Percentiles rank a stretch among this genome's conserved stretches.
These are phyloP conservation scores for Amphiprion clarkii DNA, from an alignment of 2,797 vertebrate genomes.

Conservation along the genomic window DNA sequence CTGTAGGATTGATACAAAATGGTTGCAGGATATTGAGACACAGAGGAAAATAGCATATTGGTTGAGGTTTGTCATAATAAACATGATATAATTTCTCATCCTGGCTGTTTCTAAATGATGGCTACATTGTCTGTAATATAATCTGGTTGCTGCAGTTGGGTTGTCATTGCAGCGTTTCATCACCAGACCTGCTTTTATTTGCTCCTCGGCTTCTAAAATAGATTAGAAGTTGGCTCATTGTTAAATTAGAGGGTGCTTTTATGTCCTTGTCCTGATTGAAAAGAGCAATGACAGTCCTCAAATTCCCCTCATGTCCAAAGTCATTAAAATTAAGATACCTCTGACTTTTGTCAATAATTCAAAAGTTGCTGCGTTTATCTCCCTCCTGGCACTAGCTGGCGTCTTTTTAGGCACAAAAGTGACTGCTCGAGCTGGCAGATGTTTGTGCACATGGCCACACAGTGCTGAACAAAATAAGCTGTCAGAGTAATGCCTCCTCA, in stretches of 20 bases:
- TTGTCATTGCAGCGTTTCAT: constrained; percentile 21
- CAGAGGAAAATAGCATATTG: neutral
- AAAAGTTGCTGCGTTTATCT: constrained; percentile 64
- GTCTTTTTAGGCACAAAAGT: constrained; percentile 68
- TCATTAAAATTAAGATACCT: constrained; percentile 76
- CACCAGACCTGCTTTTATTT: constrained; percentile 14
- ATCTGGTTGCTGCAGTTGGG: constrained; percentile 13
- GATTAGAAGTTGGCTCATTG: constrained; percentile 39
- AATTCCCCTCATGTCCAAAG: constrained; percentile 61
- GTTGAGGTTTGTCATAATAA: neutral
- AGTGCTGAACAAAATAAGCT: constrained; percentile 69
- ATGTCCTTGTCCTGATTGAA: constrained; percentile 58
- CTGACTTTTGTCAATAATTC: constrained; percentile 77
- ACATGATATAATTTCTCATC: constrained; percentile 15
- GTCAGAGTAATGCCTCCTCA: constrained; percentile 56
- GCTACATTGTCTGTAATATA: neutral
- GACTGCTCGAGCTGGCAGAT: constrained; percentile 74
- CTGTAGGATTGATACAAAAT: constrained; percentile 13
- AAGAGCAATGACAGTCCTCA: constrained; percentile 57
- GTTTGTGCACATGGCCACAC: constrained; percentile 75
- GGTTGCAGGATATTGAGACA: neutral
- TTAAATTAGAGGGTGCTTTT: constrained; percentile 50
- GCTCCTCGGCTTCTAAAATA: constrained; percentile 35
- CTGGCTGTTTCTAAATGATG: constrained; percentile 13
- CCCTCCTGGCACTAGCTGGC: constrained; percentile 59